Conservation (phyloP, 2,888 invertebrate species). For the Drosophila birchii region DNA sequence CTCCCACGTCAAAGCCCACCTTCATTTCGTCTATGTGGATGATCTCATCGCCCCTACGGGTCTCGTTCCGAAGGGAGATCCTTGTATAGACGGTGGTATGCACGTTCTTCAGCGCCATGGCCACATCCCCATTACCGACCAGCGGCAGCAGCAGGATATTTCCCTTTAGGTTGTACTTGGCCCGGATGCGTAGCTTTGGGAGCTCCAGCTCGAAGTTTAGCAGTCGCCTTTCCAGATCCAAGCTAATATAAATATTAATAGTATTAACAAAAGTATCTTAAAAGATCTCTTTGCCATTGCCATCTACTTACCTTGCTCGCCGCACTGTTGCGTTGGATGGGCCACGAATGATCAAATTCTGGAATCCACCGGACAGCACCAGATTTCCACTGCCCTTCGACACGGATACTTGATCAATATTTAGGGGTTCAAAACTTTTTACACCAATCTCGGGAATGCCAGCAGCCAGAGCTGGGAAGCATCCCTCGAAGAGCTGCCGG, state of each 20-base stretch:
- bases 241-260: conserved; percentile 75
- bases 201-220: conserved; percentile 86
- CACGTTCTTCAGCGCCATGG: conserved; percentile 86
- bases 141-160: conserved; percentile 87
- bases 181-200: conserved; percentile 86
- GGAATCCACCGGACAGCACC: conserved; percentile 86
- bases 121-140: conserved; percentile 86
- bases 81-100: conserved; percentile 86
- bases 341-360: conserved; percentile 86
- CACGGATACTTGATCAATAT: conserved; percentile 86
- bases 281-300: background rate
- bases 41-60: conserved; percentile 83
- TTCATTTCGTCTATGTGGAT: conserved; percentile 86
- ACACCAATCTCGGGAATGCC: conserved; percentile 87
- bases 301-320: conserved; percentile 74
- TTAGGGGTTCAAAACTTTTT: conserved; percentile 86
- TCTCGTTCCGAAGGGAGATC: conserved; percentile 85
- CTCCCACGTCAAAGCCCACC: conserved; percentile 86
- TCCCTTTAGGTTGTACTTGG: conserved; percentile 87
- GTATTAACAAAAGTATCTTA: background rate
- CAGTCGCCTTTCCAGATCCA: conserved; percentile 85
- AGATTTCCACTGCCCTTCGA: conserved; percentile 86
- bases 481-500: conserved; percentile 85
- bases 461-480: conserved; percentile 86
- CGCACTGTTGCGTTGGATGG: conserved; percentile 86